A percentile compares a stretch with the other conserved stretches of the same genome.
phyloP scores from a whole-genome alignment of 2,113 vertebrate genomes.

The Mesembrinibis cayennensis region DNA sequence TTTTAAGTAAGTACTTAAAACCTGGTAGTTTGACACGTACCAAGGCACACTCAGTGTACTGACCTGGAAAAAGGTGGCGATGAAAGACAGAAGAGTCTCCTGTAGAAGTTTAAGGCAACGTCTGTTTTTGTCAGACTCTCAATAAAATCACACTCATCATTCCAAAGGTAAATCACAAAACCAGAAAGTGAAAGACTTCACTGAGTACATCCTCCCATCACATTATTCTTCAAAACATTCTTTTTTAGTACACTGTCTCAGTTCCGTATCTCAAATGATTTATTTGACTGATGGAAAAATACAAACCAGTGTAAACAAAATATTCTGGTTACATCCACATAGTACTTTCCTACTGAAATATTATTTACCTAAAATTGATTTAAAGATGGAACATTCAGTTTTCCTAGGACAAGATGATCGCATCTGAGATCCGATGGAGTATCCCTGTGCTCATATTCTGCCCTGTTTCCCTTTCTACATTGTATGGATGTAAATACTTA shows the following conservation, averaged over 20 bases:
- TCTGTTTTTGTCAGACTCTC: neutral
- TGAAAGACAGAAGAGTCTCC: neutral
- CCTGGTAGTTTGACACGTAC: neutral
- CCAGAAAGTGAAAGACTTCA: neutral
- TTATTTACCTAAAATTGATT: neutral
- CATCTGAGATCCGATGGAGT: neutral
- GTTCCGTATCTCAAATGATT: neutral
- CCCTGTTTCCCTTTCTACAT: neutral
- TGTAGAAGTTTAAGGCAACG: neutral
- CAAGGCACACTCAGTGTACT: neutral
- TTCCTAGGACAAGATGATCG: neutral
- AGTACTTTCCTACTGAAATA: neutral
- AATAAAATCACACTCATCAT: neutral
- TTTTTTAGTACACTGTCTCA: neutral
- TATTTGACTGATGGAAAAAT: neutral
- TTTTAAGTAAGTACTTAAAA: neutral
- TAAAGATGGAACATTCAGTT: neutral
- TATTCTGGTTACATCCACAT: neutral
- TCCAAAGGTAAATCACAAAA: neutral
- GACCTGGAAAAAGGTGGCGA: neutral
- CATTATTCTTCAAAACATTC: neutral
- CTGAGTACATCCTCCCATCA: neutral
- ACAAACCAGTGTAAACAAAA: slow-evolving; percentile 18
- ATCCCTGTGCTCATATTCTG: neutral
- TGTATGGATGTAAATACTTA: neutral